These are phyloP conservation scores for Bathynomus jamesi DNA, from an alignment of 1,140 invertebrate genomes.

Conservation along the genomic window DNA sequence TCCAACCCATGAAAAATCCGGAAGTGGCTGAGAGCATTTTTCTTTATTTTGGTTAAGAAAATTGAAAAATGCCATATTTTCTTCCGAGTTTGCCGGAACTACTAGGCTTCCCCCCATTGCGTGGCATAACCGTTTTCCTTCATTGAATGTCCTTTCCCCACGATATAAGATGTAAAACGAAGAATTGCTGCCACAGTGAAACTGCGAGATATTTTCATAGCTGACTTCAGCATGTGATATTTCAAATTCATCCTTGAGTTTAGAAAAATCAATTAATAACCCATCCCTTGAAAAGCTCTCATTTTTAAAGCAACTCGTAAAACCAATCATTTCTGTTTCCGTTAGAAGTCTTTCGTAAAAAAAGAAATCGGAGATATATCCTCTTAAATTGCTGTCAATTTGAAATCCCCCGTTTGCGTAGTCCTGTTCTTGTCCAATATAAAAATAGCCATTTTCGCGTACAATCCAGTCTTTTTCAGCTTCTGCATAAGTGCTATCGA, in stretches of 20 bases:
- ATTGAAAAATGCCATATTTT: background rate
- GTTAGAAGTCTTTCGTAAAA: too few relatives aligned
- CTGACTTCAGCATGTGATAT: background rate
- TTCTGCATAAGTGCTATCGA: too few relatives aligned
- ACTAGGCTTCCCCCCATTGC: background rate
- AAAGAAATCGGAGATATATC: too few relatives aligned
- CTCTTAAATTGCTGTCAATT: too few relatives aligned
- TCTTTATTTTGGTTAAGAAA: background rate
- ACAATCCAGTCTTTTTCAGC: too few relatives aligned
- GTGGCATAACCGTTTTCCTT: background rate
- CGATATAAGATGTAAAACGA: background rate
- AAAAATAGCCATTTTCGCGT: too few relatives aligned
- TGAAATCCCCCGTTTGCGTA: too few relatives aligned
- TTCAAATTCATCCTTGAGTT: background rate
- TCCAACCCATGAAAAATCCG: background rate
- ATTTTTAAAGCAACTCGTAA: too few relatives aligned
- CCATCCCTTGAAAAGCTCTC: too few relatives aligned
- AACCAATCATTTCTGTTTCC: too few relatives aligned
- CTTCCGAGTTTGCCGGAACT: background rate
- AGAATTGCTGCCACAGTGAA: background rate
- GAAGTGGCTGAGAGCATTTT: background rate
- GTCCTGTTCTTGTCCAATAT: too few relatives aligned
- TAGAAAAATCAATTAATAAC: background rate
- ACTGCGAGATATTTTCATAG: background rate
- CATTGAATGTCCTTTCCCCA: background rate